phyloP scores from a whole-genome alignment of 1,140 invertebrate genomes.

The Heliconius nattereri region DNA sequence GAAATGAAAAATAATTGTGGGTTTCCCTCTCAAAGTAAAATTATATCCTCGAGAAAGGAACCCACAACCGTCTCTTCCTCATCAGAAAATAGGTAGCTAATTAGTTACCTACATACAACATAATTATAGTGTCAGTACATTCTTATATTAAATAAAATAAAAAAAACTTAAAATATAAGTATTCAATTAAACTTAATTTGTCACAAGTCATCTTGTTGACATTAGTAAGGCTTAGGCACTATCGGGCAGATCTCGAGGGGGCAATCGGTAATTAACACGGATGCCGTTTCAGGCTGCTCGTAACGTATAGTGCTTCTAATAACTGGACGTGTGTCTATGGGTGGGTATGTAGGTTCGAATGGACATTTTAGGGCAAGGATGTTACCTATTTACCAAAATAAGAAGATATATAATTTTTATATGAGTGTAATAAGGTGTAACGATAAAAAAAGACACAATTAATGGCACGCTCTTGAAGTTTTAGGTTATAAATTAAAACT shows the following conservation, averaged over 20 bases:
- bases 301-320: constrained; percentile 15
- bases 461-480: too few relatives aligned
- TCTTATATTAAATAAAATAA: not conserved
- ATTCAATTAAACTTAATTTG: constrained; percentile 21
- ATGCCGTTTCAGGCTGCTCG: constrained; percentile 27
- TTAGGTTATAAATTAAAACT: too few relatives aligned
- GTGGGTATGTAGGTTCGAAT: not conserved
- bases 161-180: not conserved
- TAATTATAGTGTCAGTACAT: too few relatives aligned
- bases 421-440: too few relatives aligned
- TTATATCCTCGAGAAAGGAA: too few relatives aligned
- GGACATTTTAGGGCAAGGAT: not conserved
- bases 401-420: too few relatives aligned
- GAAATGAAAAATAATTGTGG: too few relatives aligned
- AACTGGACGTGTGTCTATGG: not conserved
- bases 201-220: constrained; percentile 31
- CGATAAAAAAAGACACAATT: too few relatives aligned
- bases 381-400: not conserved
- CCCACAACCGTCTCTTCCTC: too few relatives aligned
- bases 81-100: too few relatives aligned
- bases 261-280: constrained; percentile 45
- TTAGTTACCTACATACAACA: too few relatives aligned
- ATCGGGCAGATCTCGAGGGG: constrained; percentile 39
- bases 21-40: too few relatives aligned
- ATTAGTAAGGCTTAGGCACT: constrained; percentile 22